Conservation (phyloP, 2,113 vertebrate genomes). For the Ictalurus furcatus region DNA sequence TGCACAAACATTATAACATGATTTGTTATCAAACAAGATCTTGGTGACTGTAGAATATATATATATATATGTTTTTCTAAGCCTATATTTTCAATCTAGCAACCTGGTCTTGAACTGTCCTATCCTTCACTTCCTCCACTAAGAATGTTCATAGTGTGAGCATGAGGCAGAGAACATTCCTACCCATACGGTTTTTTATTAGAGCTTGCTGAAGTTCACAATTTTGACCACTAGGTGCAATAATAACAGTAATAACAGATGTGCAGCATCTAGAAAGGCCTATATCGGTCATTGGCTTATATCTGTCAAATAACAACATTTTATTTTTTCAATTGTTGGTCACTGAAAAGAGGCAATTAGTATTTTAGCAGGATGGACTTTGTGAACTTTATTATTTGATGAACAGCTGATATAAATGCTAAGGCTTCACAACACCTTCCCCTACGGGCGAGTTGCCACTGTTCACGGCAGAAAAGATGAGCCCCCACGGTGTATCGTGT, state of each 20-base stretch:
- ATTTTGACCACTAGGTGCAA: background rate
- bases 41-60: too few species aligned
- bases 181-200: background rate
- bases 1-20: too few species aligned
- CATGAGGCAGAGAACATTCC: background rate
- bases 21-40: too few species aligned
- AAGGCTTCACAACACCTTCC: background rate
- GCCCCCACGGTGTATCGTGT: background rate
- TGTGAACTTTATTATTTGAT: background rate
- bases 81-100: background rate
- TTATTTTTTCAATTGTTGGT: background rate
- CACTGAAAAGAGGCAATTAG: too few species aligned
- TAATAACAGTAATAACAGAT: background rate
- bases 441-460: background rate
- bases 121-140: too few species aligned
- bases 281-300: background rate
- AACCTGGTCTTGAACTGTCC: background rate
- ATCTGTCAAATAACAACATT: background rate
- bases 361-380: too few species aligned
- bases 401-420: background rate
- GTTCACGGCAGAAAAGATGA: background rate
- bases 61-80: too few species aligned
- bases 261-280: background rate
- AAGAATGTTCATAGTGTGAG: background rate
- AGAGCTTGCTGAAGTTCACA: background rate